phyloP scores from a whole-genome alignment of 2,113 vertebrate species.

The Blennius ocellaris region DNA sequence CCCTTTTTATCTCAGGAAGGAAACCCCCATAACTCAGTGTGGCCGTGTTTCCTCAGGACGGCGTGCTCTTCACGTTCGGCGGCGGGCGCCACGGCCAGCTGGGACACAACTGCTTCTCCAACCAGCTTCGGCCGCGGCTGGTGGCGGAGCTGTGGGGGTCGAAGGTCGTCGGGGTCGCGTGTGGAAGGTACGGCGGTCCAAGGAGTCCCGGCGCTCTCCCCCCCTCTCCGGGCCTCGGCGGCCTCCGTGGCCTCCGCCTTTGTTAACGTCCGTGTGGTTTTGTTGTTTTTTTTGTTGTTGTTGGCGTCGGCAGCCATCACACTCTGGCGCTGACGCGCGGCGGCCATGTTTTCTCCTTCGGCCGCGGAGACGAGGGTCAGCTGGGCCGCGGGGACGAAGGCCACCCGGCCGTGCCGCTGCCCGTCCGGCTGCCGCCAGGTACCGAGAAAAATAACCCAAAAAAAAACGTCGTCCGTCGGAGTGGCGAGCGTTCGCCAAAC shows the following conservation, averaged over 20 bases:
- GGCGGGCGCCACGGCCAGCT: conserved; percentile 91
- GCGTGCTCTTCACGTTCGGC: conserved; percentile 93
- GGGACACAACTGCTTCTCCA: conserved; percentile 90
- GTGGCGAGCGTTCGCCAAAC: too few relatives aligned
- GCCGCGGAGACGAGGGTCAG: conserved; percentile 64
- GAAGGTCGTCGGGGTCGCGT: conserved; percentile 88
- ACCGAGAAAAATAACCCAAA: too few relatives aligned
- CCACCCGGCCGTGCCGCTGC: conserved; percentile 58
- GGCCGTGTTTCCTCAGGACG: conserved; percentile 77
- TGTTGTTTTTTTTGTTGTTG: not conserved
- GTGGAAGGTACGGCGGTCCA: conserved; percentile 85
- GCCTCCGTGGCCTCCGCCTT: too few relatives aligned
- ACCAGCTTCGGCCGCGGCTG: conserved; percentile 90
- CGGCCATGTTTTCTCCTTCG: conserved; percentile 69
- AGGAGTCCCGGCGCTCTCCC: too few relatives aligned
- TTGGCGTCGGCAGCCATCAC: conserved; percentile 57
- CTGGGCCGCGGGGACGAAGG: conserved; percentile 57
- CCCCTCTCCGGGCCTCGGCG: too few relatives aligned
- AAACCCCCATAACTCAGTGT: too few relatives aligned
- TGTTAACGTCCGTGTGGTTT: not conserved
- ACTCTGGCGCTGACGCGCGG: conserved; percentile 63
- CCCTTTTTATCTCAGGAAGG: too few relatives aligned
- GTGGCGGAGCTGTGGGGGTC: conserved; percentile 88
- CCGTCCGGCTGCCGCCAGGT: conserved; percentile 58
- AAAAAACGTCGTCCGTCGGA: not conserved